Evolutionary conservation across 2,888 invertebrate species (phyloP).

Genomic region (Cremastinae sp.): DNA sequence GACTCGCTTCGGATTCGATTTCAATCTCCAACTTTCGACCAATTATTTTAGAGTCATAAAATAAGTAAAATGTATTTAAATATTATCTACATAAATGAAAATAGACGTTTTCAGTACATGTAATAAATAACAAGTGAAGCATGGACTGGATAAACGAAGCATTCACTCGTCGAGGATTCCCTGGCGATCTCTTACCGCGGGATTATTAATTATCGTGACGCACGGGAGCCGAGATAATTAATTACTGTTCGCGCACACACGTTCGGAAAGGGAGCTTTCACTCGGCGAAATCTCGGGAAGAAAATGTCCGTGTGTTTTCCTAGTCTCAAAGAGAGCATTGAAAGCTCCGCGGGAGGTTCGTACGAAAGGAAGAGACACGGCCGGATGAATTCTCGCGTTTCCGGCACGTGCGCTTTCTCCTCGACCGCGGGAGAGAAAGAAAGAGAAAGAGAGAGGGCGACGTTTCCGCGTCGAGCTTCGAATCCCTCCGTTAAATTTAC

Average conservation of each 20-base stretch:
- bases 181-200: constrained; percentile 45
- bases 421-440: constrained; percentile 20
- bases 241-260: constrained; percentile 26
- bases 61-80: no score
- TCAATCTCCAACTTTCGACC: no score
- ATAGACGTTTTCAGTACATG: not conserved
- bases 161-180: not conserved
- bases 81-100: not conserved
- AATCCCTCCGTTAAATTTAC: constrained; percentile 60
- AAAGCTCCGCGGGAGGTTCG: constrained; percentile 14
- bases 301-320: constrained; percentile 40
- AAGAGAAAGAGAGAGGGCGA: constrained; percentile 50
- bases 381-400: constrained; percentile 59
- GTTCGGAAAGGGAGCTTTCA: constrained; percentile 10
- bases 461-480: constrained; percentile 60
- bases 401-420: constrained; percentile 44
- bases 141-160: not conserved
- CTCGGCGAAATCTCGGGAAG: constrained; percentile 43
- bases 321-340: constrained; percentile 52
- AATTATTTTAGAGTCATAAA: no score
- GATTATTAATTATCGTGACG: constrained; percentile 58
- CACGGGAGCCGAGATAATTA: constrained; percentile 49
- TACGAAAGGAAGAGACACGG: constrained; percentile 22
- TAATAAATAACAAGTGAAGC: constrained; percentile 39
- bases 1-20: no score